Evolutionary conservation across 2,888 invertebrate genomes (phyloP), one percentile per base, ranked within the genome.

Genomic region (Incurvaria masculella): DNA sequence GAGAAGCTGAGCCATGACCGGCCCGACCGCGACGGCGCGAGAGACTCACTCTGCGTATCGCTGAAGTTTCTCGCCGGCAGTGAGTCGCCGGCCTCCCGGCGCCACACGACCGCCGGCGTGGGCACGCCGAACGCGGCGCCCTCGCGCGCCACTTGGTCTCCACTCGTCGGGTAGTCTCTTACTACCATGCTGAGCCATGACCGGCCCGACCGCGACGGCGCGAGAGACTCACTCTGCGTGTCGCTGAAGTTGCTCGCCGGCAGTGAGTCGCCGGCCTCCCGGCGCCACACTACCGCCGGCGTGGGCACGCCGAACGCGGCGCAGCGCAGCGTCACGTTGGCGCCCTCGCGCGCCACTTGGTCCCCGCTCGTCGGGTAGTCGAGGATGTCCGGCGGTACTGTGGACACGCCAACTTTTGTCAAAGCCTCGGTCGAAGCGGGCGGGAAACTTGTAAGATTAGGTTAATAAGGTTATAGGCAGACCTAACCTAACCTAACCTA

Each of bases 81-180:
- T 38, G 84, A 74, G 42, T 84, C 82, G 18, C 88, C 88, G 50
- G 88, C 87, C 67, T 94, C 94, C 38, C 91, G 81, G 53, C 90
- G 81, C 96, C 96, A 96, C 48, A 87, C 89, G 54, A 95, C 91
- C 14, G 82, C 85, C 0, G 96, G 95, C 46, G 84, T 78, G 1
- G 95, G 95, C 17, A 90, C 88, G 4, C 95, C 93, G 47, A 89
- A 89, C 0, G 94, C 95, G 54, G 88, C 88, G 19, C 93, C 93
- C 68, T 94, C 94, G 27, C 88, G 72, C 8, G 91, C 92, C 52
- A 89, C 86, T 81, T 91, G 88, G 71, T 93, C 92, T 54, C 89
- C 88, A 65, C 91, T 91, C 46, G 91, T 91, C 39, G 90, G 89
- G 63, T 89, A 87, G 74, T 92, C 92, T 64, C n/a, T n/a, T n/a